These are phyloP conservation scores for Catamblyrhynchus diadema DNA, from an alignment of 2,797 vertebrate species.

Conservation along the genomic window DNA sequence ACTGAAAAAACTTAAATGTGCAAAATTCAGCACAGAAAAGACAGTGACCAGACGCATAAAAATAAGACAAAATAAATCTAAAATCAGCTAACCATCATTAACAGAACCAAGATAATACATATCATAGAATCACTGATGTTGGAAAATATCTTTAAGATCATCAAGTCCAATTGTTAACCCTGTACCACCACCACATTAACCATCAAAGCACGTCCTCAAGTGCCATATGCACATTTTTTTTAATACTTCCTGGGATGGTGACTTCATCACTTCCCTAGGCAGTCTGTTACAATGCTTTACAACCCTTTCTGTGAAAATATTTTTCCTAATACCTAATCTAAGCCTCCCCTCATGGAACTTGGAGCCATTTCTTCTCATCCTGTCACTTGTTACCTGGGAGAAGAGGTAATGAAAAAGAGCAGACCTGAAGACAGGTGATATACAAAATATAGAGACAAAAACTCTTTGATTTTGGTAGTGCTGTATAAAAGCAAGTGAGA, in stretches of 20 bases:
- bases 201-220: neutral
- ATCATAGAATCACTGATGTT: neutral
- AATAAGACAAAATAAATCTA: neutral
- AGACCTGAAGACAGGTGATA: neutral
- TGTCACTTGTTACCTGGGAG: neutral
- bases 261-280: neutral
- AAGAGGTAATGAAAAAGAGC: neutral
- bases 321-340: neutral
- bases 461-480: neutral
- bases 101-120: neutral
- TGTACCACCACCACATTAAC: rapidly evolving
- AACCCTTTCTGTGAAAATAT: neutral
- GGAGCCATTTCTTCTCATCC: neutral
- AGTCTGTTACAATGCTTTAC: neutral
- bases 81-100: neutral
- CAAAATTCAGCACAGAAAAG: neutral
- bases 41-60: neutral
- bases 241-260: neutral
- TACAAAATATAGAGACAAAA: neutral
- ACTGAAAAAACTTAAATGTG: neutral
- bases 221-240: neutral
- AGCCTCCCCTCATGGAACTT: neutral
- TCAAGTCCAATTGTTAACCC: neutral
- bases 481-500: neutral
- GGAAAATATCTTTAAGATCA: neutral